Percentiles rank a stretch among this genome's conserved stretches.
phyloP scores from a whole-genome alignment of 2,888 invertebrate genomes.

The Brachyopa scutellaris region DNA sequence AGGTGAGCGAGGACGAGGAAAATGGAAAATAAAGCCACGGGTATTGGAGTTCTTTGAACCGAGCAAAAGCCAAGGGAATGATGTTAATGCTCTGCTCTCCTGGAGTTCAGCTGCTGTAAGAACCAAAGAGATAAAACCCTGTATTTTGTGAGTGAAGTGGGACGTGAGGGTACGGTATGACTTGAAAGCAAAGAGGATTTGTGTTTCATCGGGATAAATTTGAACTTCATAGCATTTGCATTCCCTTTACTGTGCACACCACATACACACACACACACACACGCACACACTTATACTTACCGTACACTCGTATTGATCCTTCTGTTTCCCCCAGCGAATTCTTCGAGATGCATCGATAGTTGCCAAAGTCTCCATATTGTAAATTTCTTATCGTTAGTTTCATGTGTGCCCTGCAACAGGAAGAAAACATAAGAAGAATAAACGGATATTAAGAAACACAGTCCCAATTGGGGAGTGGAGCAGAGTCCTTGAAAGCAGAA shows the following conservation, averaged over 20 bases:
- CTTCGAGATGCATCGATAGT: conserved; percentile 96
- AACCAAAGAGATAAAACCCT: conserved; percentile 49
- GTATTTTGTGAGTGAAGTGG: conserved; percentile 28
- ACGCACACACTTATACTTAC: conserved; percentile 83
- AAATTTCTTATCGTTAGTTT: conserved; percentile 93
- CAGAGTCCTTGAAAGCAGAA: conserved; percentile 23
- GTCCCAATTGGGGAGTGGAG: conserved; percentile 46
- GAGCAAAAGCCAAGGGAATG: conserved; percentile 47
- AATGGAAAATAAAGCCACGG: conserved; percentile 67
- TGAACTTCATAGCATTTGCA: conserved; percentile 71
- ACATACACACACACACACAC: conserved; percentile 12
- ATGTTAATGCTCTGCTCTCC: conserved; percentile 37
- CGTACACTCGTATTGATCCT: conserved; percentile 94
- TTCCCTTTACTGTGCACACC: conserved; percentile 32
- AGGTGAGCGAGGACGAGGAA: conserved; percentile 37
- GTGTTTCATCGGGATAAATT: conserved; percentile 48
- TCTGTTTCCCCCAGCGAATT: conserved; percentile 96
- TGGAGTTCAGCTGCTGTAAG: conserved; percentile 24
- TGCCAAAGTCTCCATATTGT: conserved; percentile 92
- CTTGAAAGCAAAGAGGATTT: conserved; percentile 29
- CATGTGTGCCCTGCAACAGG: conserved; percentile 88
- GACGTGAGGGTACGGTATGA: not conserved
- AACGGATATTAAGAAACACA: conserved; percentile 71
- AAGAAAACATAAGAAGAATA: conserved; percentile 66
- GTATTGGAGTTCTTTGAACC: conserved; percentile 61